phyloP scores from a whole-genome alignment of 2,113 vertebrate genomes.

The Nipponia nippon region DNA sequence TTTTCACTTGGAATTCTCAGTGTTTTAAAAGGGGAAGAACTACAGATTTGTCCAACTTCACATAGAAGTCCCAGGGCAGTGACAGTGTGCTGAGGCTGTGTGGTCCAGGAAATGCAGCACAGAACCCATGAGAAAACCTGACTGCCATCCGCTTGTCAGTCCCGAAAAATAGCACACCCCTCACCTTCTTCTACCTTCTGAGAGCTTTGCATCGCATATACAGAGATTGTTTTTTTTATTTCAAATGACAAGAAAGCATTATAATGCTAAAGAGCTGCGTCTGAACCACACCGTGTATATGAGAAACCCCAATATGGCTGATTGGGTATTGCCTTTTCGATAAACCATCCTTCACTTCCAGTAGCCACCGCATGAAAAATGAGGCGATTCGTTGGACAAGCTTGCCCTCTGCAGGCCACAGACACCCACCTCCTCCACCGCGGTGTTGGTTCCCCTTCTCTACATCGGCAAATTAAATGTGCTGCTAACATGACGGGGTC shows the following conservation, averaged over 20 bases:
- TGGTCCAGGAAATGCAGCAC: neutral
- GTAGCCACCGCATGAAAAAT: neutral
- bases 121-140: neutral
- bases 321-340: neutral
- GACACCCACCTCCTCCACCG: neutral
- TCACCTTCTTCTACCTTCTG: neutral
- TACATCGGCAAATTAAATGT: neutral
- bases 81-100: neutral
- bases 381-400: conserved; percentile 56
- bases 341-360: neutral
- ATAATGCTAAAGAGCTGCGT: neutral
- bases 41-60: neutral
- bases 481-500: neutral
- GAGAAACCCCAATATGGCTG: neutral
- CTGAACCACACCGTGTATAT: neutral
- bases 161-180: neutral
- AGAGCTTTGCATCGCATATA: neutral
- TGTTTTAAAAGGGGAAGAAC: neutral
- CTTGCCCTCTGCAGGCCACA: conserved; percentile 69
- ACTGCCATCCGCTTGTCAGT: neutral
- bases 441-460: neutral
- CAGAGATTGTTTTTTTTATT: neutral
- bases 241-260: neutral
- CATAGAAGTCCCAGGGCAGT: neutral
- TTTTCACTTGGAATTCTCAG: neutral